These are phyloP conservation scores for Pipra filicauda DNA, from an alignment of 2,113 vertebrate species.

Conservation along the genomic window DNA sequence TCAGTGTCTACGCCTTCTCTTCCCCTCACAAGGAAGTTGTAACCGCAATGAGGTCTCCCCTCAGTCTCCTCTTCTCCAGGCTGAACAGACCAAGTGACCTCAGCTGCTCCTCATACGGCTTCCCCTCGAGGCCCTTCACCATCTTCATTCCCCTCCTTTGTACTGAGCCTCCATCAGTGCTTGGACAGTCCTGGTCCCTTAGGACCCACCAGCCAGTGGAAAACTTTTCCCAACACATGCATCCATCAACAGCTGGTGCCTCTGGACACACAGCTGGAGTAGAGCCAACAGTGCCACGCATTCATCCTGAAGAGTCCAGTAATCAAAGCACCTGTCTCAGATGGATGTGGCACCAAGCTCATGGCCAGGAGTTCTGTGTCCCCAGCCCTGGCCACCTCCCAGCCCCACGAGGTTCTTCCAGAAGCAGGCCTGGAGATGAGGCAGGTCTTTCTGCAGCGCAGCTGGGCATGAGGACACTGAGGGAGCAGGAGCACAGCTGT, in stretches of 20 bases:
- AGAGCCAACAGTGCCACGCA: accelerated
- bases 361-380: accelerated
- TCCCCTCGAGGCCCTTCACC: neutral
- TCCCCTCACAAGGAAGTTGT: neutral
- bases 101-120: neutral
- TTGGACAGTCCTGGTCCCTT: neutral
- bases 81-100: neutral
- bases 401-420: neutral
- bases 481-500: neutral
- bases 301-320: neutral
- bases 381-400: neutral
- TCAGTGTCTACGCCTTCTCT: neutral
- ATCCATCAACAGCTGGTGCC: neutral
- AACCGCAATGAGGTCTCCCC: neutral
- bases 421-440: neutral
- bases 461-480: accelerated
- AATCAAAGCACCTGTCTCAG: neutral
- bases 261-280: neutral
- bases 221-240: neutral
- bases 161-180: neutral
- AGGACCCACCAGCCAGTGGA: neutral
- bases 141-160: neutral
- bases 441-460: accelerated
- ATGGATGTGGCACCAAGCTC: neutral
- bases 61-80: neutral